A percentile compares a stretch with the other conserved stretches of the same genome.
Conservation (phyloP, 2,113 vertebrate genomes). For the Tragelaphus imberbis region DNA sequence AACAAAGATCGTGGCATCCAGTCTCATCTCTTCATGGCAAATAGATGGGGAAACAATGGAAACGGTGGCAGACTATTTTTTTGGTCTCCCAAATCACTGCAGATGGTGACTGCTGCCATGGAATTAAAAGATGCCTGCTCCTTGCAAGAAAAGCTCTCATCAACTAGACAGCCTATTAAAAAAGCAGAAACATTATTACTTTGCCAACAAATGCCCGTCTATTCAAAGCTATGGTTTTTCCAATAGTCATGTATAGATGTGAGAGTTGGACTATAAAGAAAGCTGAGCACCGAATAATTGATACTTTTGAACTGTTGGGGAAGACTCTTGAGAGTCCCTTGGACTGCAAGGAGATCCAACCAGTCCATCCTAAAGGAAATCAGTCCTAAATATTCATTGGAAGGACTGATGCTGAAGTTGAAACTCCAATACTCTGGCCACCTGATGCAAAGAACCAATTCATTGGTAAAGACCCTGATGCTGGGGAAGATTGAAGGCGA, state of each 20-base stretch:
- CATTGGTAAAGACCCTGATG: too few species aligned
- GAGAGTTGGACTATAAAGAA: not conserved
- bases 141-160: not conserved
- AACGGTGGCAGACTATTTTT: not conserved
- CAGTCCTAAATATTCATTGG: accelerated
- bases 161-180: not conserved
- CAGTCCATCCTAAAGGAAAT: not conserved
- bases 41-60: not conserved
- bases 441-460: too few species aligned
- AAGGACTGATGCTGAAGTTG: too few species aligned
- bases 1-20: not conserved
- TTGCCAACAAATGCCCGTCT: not conserved
- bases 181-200: not conserved
- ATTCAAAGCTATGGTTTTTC: not conserved
- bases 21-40: not conserved
- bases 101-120: not conserved
- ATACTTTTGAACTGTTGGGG: not conserved
- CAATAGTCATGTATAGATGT: not conserved
- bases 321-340: not conserved
- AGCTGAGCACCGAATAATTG: accelerated
- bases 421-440: too few species aligned
- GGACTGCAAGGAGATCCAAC: not conserved
- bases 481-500: too few species aligned
- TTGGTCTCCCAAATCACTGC: not conserved
- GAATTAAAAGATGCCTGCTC: not conserved